Percentiles rank a stretch among this genome's conserved stretches.
Conservation (phyloP, 1,140 invertebrate genomes). For the Caerostris extrusa region DNA sequence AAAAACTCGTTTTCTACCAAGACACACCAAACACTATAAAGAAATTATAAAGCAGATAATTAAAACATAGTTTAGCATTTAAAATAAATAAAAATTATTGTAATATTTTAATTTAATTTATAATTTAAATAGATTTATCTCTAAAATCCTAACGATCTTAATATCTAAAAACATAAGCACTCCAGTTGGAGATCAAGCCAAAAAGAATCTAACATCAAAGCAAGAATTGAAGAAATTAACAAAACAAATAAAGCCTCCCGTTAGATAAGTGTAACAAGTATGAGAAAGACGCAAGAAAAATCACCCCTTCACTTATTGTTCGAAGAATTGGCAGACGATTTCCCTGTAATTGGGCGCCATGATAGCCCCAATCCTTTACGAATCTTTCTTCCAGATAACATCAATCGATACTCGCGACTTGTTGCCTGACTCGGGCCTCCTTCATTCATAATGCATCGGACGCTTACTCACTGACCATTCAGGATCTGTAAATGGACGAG, state of each 20-base stretch:
- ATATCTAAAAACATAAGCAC: no score
- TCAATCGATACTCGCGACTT: slow-evolving; percentile 42
- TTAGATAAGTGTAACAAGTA: background rate
- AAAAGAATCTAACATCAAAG: background rate
- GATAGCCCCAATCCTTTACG: slow-evolving; percentile 2
- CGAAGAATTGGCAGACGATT: background rate
- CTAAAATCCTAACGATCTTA: no score
- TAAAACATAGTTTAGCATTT: no score
- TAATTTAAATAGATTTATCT: no score
- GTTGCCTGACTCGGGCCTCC: background rate
- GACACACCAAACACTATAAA: no score
- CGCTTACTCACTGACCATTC: slow-evolving; percentile 29
- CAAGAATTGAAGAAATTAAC: background rate
- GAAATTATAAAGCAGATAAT: no score
- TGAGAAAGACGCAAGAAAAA: background rate
- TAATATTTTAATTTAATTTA: no score
- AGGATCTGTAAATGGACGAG: slow-evolving; percentile 21
- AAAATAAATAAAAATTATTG: no score
- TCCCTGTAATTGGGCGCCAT: slow-evolving; percentile 46
- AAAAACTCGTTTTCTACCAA: no score
- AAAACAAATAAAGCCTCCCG: background rate
- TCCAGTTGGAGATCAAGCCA: no score
- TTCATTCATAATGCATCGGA: slow-evolving; percentile 53
- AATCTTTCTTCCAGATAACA: slow-evolving; percentile 14
- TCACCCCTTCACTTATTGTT: background rate